A percentile compares a stretch with the other conserved stretches of the same genome.
Evolutionary conservation across 1,140 invertebrate species (phyloP).

Genomic region (Penaeus chinensis): DNA sequence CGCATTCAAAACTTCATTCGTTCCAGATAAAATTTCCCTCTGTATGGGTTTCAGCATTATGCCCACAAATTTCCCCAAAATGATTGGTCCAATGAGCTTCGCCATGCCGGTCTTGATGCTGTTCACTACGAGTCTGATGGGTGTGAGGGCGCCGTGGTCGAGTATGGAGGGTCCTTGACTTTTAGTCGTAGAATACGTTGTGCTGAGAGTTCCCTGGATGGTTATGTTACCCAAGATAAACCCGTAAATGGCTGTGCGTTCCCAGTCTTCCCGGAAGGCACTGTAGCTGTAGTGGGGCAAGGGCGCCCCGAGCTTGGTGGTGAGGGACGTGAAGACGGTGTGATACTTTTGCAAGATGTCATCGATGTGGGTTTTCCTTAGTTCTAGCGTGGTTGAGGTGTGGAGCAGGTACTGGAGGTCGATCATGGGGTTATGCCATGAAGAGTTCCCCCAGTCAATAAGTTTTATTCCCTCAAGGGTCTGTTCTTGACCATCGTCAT

Average conservation of each 20-base stretch:
- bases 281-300: slow-evolving; percentile 3
- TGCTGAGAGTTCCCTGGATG: slow-evolving; percentile 23
- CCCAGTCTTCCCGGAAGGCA: slow-evolving; percentile 18
- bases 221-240: slow-evolving; percentile 11
- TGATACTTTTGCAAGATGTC: slow-evolving; percentile 32
- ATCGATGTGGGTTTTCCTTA: slow-evolving; percentile 28
- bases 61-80: neutral
- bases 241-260: neutral
- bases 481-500: neutral
- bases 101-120: slow-evolving; percentile 2
- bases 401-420: slow-evolving; percentile 43
- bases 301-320: slow-evolving; percentile 12
- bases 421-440: slow-evolving; percentile 11
- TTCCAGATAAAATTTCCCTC: slow-evolving; percentile 12
- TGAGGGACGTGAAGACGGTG: slow-evolving; percentile 20
- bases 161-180: neutral
- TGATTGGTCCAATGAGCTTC: neutral
- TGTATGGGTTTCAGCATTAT: neutral
- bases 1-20: slow-evolving; percentile 26
- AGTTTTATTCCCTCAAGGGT: slow-evolving; percentile 13
- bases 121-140: neutral
- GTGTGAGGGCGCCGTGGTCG: slow-evolving; percentile 13
- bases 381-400: slow-evolving; percentile 6
- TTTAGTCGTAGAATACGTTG: neutral
- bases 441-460: slow-evolving; percentile 41